Conservation (phyloP, 2,113 vertebrate species). For the Etia nguti region DNA sequence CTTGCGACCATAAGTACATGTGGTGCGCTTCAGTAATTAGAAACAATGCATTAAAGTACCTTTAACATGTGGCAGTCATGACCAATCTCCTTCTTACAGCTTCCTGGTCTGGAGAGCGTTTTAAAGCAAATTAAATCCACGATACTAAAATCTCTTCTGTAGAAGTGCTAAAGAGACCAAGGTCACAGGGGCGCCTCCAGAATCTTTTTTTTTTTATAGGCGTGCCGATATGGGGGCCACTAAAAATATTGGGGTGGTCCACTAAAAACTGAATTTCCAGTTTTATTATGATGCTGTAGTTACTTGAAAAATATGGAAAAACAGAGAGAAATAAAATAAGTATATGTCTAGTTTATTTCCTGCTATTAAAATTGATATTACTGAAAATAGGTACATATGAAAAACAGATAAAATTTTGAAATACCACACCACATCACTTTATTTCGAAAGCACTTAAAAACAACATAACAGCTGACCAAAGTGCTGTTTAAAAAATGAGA, state of each 20-base stretch:
- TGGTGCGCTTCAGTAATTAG: fast-evolving
- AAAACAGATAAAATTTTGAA: too few relatives aligned
- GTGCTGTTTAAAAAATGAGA: too few relatives aligned
- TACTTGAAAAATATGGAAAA: neutral
- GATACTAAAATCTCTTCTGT: neutral
- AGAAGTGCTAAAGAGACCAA: neutral
- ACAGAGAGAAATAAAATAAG: neutral
- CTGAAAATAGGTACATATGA: too few relatives aligned
- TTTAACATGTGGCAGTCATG: neutral
- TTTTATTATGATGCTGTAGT: neutral
- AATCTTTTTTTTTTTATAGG: neutral
- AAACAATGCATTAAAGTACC: neutral
- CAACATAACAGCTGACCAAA: too few relatives aligned
- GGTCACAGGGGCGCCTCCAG: neutral
- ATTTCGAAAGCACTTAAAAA: too few relatives aligned
- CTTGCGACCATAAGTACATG: neutral
- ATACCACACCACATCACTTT: too few relatives aligned
- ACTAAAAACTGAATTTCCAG: neutral
- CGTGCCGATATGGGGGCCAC: neutral
- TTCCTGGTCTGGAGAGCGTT: neutral
- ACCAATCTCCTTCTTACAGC: neutral
- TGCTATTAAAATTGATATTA: neutral
- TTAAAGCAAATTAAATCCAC: neutral
- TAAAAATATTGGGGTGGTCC: neutral
- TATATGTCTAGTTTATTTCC: neutral